Percentiles rank a stretch among this genome's conserved stretches.
phyloP scores from a whole-genome alignment of 2,113 vertebrate species.

The Sylvietta virens region DNA sequence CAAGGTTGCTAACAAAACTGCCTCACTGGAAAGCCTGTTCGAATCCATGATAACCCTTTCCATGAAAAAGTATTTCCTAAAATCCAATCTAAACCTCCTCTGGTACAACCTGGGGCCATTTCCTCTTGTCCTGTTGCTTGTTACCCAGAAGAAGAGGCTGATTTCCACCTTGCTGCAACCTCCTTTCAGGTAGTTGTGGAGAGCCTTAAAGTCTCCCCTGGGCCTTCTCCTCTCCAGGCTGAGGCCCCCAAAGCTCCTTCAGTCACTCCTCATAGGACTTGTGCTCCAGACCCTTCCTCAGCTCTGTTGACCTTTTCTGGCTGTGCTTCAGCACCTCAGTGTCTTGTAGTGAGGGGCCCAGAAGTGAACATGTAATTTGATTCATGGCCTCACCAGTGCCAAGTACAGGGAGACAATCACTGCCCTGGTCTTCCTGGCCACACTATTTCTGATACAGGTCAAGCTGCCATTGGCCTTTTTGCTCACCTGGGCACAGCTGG shows the following conservation, averaged over 20 bases:
- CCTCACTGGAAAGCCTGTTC: neutral
- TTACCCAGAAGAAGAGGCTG: neutral
- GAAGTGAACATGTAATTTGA: neutral
- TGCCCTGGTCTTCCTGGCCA: neutral
- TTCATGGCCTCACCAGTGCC: neutral
- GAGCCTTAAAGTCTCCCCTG: rapidly evolving
- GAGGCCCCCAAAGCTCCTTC: neutral
- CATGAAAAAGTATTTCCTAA: neutral
- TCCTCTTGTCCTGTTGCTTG: neutral
- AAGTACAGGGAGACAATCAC: rapidly evolving
- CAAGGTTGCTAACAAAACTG: neutral
- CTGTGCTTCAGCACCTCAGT: neutral
- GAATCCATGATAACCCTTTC: neutral
- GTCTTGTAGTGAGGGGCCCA: neutral
- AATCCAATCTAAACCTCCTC: neutral
- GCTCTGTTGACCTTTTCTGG: neutral
- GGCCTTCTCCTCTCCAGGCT: neutral
- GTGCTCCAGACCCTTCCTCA: neutral
- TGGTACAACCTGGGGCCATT: neutral
- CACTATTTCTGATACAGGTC: neutral
- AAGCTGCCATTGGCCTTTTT: neutral
- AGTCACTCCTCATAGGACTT: neutral
- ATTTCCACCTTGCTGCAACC: neutral
- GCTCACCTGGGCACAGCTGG: neutral
- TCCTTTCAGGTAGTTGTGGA: neutral